Percentiles rank a stretch among this genome's conserved stretches.
Conservation (phyloP, 2,113 vertebrate genomes). For the Mugil cephalus region DNA sequence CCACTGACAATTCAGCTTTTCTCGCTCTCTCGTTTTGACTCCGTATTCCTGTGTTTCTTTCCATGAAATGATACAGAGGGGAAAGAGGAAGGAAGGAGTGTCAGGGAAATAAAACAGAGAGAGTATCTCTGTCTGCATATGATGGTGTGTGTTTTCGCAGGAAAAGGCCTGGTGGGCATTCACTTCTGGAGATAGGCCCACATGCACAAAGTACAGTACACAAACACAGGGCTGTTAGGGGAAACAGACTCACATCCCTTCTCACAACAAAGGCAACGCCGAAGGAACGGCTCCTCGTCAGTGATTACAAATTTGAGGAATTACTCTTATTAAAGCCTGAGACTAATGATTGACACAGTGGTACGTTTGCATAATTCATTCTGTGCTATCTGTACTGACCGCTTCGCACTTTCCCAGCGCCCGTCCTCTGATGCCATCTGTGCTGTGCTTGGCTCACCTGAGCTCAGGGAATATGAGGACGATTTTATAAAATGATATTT, state of each 20-base stretch:
- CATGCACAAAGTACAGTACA: conserved; percentile 40
- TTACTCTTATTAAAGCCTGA: neutral
- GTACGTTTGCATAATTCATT: conserved; percentile 37
- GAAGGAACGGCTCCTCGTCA: conserved; percentile 3
- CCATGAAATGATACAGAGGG: conserved; percentile 55
- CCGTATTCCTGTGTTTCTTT: conserved; percentile 57
- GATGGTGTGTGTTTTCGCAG: conserved; percentile 58
- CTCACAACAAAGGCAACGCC: conserved; percentile 14
- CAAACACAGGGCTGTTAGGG: conserved; percentile 47
- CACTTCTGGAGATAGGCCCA: conserved; percentile 58
- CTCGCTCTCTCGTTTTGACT: neutral
- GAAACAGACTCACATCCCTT: conserved; percentile 36
- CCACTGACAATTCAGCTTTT: conserved; percentile 16
- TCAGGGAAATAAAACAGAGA: conserved; percentile 58
- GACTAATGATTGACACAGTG: conserved; percentile 61
- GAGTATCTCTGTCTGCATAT: conserved; percentile 35
- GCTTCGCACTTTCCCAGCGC: conserved; percentile 52
- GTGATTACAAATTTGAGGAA: conserved; percentile 25
- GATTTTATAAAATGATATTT: neutral
- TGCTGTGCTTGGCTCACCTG: conserved; percentile 59
- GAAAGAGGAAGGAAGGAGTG: conserved; percentile 68
- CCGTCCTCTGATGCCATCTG: conserved; percentile 49
- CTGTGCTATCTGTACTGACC: conserved; percentile 55
- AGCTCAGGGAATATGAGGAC: conserved; percentile 6
- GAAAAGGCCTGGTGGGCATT: conserved; percentile 69